Conservation (phyloP, 1,140 invertebrate species). For the Listronotus bonariensis region DNA sequence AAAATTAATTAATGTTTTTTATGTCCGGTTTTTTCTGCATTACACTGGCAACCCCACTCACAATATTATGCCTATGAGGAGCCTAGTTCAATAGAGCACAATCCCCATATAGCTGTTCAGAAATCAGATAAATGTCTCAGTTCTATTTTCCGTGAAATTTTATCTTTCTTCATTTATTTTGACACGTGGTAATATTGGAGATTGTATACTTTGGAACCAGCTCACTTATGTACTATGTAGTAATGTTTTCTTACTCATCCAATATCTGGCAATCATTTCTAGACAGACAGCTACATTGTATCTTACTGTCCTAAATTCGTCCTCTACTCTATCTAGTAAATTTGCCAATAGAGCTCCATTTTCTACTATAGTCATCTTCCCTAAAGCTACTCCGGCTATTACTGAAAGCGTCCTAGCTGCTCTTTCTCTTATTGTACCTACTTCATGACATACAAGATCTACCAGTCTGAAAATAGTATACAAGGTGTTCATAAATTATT, state of each 20-base stretch:
- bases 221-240: neutral
- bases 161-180: too few species aligned
- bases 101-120: too few species aligned
- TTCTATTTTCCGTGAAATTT: too few species aligned
- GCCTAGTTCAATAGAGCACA: too few species aligned
- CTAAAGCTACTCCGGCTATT: slow-evolving; percentile 41
- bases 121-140: too few species aligned
- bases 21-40: too few species aligned
- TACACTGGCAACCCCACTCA: too few species aligned
- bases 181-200: too few species aligned
- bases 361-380: slow-evolving; percentile 43
- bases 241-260: slow-evolving; percentile 33
- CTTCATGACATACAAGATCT: slow-evolving; percentile 41
- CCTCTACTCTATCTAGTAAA: slow-evolving; percentile 38
- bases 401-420: slow-evolving; percentile 39
- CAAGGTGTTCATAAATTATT: too few species aligned
- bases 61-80: too few species aligned
- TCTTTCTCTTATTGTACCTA: slow-evolving; percentile 44
- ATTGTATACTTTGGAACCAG: neutral
- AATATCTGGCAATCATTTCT: slow-evolving; percentile 41
- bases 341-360: slow-evolving; percentile 42
- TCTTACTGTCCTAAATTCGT: slow-evolving; percentile 38
- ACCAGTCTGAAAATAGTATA: slow-evolving; percentile 39
- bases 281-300: slow-evolving; percentile 42
- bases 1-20: too few species aligned